Percentiles rank a stretch among this genome's conserved stretches.
phyloP scores from a whole-genome alignment of 2,113 vertebrate species.

The Emydura subglobosa region DNA sequence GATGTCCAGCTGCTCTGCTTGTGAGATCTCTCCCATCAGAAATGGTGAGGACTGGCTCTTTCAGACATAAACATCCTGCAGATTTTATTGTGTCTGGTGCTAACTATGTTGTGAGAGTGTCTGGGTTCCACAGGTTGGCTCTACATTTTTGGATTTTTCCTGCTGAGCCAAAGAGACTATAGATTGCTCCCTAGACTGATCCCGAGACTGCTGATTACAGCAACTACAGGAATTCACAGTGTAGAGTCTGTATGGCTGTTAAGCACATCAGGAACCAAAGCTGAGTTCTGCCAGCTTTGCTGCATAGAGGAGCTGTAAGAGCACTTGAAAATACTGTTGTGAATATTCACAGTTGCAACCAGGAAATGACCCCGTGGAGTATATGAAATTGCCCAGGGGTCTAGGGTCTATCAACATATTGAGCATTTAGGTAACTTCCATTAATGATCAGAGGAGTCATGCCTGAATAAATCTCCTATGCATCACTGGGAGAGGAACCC shows the following conservation, averaged over 20 bases:
- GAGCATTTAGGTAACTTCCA: constrained; percentile 10
- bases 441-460: background rate
- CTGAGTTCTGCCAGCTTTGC: background rate
- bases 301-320: background rate
- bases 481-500: constrained; percentile 20
- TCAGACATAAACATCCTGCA: background rate
- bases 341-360: background rate
- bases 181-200: background rate
- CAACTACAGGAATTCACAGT: background rate
- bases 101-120: background rate
- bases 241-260: background rate
- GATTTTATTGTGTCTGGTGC: fast-evolving
- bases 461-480: constrained; percentile 17
- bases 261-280: background rate
- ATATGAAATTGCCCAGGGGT: background rate
- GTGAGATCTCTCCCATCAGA: background rate
- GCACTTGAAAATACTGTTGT: background rate
- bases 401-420: constrained; percentile 8
- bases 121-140: background rate
- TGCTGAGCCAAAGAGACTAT: background rate
- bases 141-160: background rate
- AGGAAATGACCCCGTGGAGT: background rate
- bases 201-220: background rate
- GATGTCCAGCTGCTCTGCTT: background rate
- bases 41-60: background rate